Evolutionary conservation across 2,113 vertebrate species (phyloP).

Genomic region (Aegithalos caudatus): DNA sequence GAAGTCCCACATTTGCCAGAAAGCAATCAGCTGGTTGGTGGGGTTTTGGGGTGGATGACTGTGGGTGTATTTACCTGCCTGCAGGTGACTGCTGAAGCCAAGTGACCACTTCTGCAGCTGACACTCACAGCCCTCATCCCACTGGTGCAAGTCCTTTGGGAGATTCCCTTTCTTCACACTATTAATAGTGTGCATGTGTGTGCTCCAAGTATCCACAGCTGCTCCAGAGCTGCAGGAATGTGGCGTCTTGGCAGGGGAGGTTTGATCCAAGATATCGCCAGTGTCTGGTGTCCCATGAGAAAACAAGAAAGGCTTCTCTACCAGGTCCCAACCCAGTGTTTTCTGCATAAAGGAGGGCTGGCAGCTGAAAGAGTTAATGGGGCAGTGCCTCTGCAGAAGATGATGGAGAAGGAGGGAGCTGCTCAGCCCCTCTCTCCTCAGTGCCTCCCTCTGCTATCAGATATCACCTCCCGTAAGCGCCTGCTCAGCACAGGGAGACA

Average conservation of each 20-base stretch:
- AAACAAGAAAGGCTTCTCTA: neutral
- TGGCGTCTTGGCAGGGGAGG: neutral
- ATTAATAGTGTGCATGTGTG: neutral
- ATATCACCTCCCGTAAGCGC: neutral
- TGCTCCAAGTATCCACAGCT: neutral
- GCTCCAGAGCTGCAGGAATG: neutral
- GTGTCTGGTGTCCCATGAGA: neutral
- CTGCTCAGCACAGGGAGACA: neutral
- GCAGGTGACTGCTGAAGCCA: neutral
- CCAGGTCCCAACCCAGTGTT: accelerated
- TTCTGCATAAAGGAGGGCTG: neutral
- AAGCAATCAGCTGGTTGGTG: neutral
- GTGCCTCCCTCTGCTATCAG: neutral
- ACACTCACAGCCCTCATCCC: neutral
- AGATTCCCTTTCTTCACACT: neutral
- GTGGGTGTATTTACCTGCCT: neutral
- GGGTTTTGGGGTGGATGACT: neutral
- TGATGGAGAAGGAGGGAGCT: neutral
- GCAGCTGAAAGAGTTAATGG: neutral
- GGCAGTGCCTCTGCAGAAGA: neutral
- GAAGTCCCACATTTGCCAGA: neutral
- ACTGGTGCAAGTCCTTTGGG: neutral
- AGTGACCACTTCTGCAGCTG: neutral
- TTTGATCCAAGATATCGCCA: neutral
- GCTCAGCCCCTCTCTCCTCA: neutral